Base-by-base conservation (phyloP, 2,797 vertebrate genomes). In the Pangasius larnaudii region DNA sequence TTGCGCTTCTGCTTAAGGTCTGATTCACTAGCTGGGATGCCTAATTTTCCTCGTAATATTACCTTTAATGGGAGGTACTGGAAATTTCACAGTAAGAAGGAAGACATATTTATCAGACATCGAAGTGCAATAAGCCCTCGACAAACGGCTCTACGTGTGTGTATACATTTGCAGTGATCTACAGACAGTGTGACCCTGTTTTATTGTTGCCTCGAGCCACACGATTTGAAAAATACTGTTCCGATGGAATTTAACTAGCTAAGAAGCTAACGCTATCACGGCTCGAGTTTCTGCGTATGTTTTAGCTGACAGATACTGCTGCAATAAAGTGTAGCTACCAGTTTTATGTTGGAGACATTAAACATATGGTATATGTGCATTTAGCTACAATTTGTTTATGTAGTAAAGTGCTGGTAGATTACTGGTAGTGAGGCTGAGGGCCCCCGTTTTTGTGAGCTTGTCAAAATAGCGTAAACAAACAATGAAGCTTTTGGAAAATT, bases 31-130 rank as follows among this genome's bases (percentile, higher is more conserved):
- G 92, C 91, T 92, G 93, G 92, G 92, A 94, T 94, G 93, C 91
- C 88, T 90, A 91, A 91, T 93, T 91, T 91, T 75, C 90, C 88
- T 88, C 88, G 85, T 87, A 89, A 90, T 93, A 92, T 92, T 86
- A 89, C 91, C 87, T 91, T 93, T 93, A 93, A 94, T 94, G 91
- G 93, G 88, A 93, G 93, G 91, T 93, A 91, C 89, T 94, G 93
- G 93, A 93, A 94, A 93, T 94, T 94, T 92, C 91, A 94, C 91
- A 94, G 91, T 92, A 93, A 94, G 90, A 93, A 94, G 91, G 92
- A 94, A 86, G 92, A 93, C 33, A 92, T 94, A 92, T 94, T 93
- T 91, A 94, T 94, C 90, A 92, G 89, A 93, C 89, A 93, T 90
- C 88, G 85, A 91, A 91, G 90, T 91, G 71, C 85, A 78, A 75